Evolutionary conservation across 2,888 invertebrate species (phyloP).

Genomic region (Ariolimax columbianus): DNA sequence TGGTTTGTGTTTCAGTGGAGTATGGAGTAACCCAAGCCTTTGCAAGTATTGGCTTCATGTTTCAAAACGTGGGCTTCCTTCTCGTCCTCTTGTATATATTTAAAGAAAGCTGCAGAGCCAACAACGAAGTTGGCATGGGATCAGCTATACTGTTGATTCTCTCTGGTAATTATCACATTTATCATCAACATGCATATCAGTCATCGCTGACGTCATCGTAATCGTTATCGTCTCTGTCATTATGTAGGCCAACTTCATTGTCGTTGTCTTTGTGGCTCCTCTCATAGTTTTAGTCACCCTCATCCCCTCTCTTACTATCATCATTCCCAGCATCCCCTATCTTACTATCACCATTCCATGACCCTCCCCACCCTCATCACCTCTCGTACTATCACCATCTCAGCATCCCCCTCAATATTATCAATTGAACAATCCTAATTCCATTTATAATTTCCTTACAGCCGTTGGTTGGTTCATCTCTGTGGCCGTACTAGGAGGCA

Average conservation of each 20-base stretch:
- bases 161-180: conserved; percentile 7
- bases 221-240: no score
- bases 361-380: background rate
- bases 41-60: conserved; percentile 52
- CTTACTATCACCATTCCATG: background rate
- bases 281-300: no score
- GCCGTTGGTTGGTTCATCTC: conserved; percentile 20
- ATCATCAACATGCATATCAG: background rate
- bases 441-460: background rate
- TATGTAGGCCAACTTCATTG: no score
- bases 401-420: no score
- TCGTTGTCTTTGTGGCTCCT: no score
- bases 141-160: conserved; percentile 6
- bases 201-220: no score
- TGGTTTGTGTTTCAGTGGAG: background rate
- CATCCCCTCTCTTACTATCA: no score
- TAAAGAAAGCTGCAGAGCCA: conserved; percentile 41
- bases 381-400: background rate
- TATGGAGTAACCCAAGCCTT: conserved; percentile 12
- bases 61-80: conserved; percentile 50
- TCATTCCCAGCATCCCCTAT: no score
- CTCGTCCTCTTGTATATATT: conserved; percentile 53
- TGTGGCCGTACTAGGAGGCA: conserved; percentile 7
- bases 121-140: conserved; percentile 49
- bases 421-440: no score